Evolutionary conservation across 2,797 vertebrate genomes (phyloP), one percentile per base, ranked within the genome.

Genomic region (Danio jaintianensis): DNA sequence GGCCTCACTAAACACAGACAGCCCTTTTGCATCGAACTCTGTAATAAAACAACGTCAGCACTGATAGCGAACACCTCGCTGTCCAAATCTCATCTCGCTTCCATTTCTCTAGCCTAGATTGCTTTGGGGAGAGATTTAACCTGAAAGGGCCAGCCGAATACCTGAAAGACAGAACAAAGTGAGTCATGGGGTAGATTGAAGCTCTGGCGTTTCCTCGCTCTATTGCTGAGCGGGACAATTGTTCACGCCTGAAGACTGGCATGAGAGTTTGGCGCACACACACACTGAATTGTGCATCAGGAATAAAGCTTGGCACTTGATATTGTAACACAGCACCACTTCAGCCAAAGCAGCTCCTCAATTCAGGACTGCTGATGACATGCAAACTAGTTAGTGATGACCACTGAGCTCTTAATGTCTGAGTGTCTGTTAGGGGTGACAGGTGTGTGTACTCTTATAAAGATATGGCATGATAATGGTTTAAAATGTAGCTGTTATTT

Each of bases 61-160:
- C 12, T 71, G 75, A 78, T 71, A 82, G 77, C 71, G 42, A 55
- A 77, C 50, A 78, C 79, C 75, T 75, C 68, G 59, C 11, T 20
- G 80, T 40, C 36, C 48, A 56, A 75, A 72, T 82, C 81, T 80
- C 70, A 82, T 84, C 69, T 82, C 77, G 42, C 50, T 43, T 58
- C 64, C 38, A 73, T 50, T 82, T 80, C 18, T 73, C 75, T 78
- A 61, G 50, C 74, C 64, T 78, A 84, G 85, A 86, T 86, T 86
- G 78, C 67, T 84, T 58, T 38, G 40, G 53, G 73, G 77, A 84
- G 82, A 75, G 64, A 80, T 82, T 47, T 82, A 75, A 82, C 52
- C 58, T 29, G 42, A 84, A 86, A 53, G 68, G 47, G 47, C 77
- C 50, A 67, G 68, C 78, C 55, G 52, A 78, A 86, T 80, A 67